A percentile compares a stretch with the other conserved stretches of the same genome.
Evolutionary conservation across 2,113 vertebrate species (phyloP).

Genomic region (Alethe castanea): DNA sequence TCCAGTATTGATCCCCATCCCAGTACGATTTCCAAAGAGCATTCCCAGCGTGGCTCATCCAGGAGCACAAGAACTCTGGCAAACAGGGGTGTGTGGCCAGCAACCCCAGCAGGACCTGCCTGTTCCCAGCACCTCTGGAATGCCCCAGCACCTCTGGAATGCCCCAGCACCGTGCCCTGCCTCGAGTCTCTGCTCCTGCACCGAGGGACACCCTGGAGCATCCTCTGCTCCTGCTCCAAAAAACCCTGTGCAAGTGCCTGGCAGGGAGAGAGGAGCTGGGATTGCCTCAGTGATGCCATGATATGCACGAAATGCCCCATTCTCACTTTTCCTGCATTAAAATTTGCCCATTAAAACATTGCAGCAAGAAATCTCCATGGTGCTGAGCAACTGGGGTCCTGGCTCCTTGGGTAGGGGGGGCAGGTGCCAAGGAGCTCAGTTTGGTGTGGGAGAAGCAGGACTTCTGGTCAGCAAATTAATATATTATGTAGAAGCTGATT

Average conservation of each 20-base stretch:
- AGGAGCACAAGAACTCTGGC: not conserved
- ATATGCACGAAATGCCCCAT: not conserved
- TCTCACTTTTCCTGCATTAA: not conserved
- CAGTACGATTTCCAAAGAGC: fast-evolving
- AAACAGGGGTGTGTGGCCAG: fast-evolving
- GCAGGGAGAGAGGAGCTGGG: not conserved
- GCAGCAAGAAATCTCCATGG: not conserved
- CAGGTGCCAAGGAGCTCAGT: too few relatives aligned
- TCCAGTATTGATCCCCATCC: not conserved
- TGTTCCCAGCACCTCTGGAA: not conserved
- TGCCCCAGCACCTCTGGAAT: not conserved
- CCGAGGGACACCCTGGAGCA: fast-evolving
- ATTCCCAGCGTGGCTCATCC: not conserved
- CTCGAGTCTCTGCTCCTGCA: not conserved
- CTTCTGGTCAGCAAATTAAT: too few relatives aligned
- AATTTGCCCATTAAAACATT: fast-evolving
- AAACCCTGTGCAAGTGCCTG: not conserved
- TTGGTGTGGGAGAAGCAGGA: too few relatives aligned
- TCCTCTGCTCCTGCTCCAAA: not conserved
- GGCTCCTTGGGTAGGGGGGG: not conserved
- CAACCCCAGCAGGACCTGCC: not conserved
- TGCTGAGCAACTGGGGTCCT: fast-evolving
- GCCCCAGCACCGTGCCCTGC: not conserved
- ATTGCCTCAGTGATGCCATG: not conserved
- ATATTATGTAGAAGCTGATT: too few relatives aligned